Conservation (phyloP, 2,113 vertebrate species). For the Ophthalmolycus amberensis region DNA sequence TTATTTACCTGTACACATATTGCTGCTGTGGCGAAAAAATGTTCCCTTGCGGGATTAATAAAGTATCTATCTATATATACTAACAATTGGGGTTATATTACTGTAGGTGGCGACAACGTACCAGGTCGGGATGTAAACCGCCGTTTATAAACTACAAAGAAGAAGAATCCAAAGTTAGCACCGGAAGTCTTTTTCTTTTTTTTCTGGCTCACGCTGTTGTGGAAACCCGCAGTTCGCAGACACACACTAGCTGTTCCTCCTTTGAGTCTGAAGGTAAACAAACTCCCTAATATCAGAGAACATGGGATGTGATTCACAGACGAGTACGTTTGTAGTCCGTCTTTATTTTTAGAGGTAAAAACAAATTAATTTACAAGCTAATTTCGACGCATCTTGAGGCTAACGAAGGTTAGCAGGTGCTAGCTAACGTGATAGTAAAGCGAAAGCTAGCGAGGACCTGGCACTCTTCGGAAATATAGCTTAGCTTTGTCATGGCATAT, state of each 20-base stretch:
- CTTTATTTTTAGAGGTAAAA: background rate
- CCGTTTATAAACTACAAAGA: background rate
- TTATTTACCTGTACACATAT: too few species aligned
- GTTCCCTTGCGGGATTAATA: too few species aligned
- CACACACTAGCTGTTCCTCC: constrained; percentile 37
- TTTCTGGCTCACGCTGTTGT: constrained; percentile 58
- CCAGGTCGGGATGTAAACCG: background rate
- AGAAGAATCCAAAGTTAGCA: constrained; percentile 61
- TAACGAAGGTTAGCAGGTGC: constrained; percentile 55
- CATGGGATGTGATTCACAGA: background rate
- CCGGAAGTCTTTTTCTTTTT: constrained; percentile 63
- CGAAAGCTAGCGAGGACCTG: constrained; percentile 7
- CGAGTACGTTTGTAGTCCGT: rapidly evolving
- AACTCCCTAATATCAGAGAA: background rate
- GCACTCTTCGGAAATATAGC: background rate
- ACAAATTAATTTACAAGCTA: constrained; percentile 3
- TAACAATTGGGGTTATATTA: too few species aligned
- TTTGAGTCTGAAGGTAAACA: constrained; percentile 60
- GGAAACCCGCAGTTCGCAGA: constrained; percentile 41
- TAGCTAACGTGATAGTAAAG: constrained; percentile 8
- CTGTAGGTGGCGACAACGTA: constrained; percentile 5
- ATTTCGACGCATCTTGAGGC: constrained; percentile 33
- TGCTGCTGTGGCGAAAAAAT: too few species aligned
- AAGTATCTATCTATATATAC: too few species aligned
- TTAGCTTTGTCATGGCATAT: rapidly evolving